Evolutionary conservation across 1,140 invertebrate species (phyloP).

Genomic region (Cotesia typhae): DNA sequence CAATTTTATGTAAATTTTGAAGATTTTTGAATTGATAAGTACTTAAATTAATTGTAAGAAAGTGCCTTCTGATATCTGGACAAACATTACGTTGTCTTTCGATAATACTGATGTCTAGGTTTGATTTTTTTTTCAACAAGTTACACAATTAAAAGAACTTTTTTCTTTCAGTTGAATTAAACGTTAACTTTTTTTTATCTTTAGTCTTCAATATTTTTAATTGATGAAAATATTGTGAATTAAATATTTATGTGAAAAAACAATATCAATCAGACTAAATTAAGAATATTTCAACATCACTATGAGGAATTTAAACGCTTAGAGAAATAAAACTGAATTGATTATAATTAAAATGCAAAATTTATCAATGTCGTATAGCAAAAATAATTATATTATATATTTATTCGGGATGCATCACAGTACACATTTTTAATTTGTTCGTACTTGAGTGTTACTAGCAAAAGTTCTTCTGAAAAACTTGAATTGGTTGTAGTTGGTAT

Average conservation of each 20-base stretch:
- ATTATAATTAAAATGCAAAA: too few relatives aligned
- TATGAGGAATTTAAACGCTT: too few relatives aligned
- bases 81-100: not conserved
- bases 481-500: constrained; percentile 18
- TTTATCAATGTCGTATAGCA: too few relatives aligned
- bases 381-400: not conserved
- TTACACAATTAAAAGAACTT: not conserved
- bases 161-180: too few relatives aligned
- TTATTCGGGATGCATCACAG: not conserved
- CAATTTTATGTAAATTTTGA: constrained; percentile 11
- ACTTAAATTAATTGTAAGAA: constrained; percentile 35
- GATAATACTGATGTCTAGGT: not conserved
- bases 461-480: not conserved
- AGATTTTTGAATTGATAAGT: constrained; percentile 14
- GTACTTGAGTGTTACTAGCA: constrained; percentile 5
- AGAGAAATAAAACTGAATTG: too few relatives aligned
- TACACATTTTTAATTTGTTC: constrained; percentile 6
- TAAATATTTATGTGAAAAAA: too few relatives aligned
- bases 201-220: too few relatives aligned
- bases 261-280: too few relatives aligned
- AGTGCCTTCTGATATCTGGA: constrained; percentile 33
- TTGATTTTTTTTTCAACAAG: not conserved
- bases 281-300: too few relatives aligned
- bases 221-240: too few relatives aligned
- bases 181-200: too few relatives aligned